Conservation (phyloP, 2,888 invertebrate genomes). For the Microctonus hyperodae region DNA sequence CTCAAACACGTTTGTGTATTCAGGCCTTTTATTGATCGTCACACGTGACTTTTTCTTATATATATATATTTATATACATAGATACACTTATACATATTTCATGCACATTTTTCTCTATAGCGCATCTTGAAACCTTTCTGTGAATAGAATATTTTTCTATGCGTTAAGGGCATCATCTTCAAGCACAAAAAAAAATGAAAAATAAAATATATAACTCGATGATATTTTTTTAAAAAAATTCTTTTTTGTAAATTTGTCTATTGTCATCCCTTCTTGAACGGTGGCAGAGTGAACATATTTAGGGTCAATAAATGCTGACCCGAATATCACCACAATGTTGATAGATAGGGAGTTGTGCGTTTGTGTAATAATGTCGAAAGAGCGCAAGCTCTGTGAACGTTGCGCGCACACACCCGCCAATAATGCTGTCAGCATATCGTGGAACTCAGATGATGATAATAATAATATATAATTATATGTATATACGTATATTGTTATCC, state of each 20-base stretch:
- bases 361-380: constrained; percentile 6
- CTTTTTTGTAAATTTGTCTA: not conserved
- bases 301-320: constrained; percentile 29
- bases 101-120: not conserved
- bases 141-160: not conserved
- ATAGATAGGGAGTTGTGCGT: not conserved
- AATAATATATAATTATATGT: too few species aligned
- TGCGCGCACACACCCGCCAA: constrained; percentile 16
- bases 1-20: not conserved
- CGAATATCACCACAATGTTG: constrained; percentile 7
- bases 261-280: not conserved
- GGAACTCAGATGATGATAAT: too few species aligned
- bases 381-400: constrained; percentile 23
- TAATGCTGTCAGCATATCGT: not conserved
- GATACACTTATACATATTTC: too few species aligned
- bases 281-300: constrained; percentile 9
- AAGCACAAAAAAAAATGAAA: not conserved
- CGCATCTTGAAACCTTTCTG: not conserved
- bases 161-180: not conserved
- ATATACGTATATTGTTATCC: too few species aligned
- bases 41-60: not conserved
- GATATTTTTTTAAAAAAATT: constrained; percentile 13
- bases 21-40: constrained; percentile 2
- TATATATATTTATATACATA: too few species aligned
- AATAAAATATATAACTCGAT: not conserved